Evolutionary conservation across 2,888 invertebrate genomes (phyloP).

Genomic region (Adela reaumurella): DNA sequence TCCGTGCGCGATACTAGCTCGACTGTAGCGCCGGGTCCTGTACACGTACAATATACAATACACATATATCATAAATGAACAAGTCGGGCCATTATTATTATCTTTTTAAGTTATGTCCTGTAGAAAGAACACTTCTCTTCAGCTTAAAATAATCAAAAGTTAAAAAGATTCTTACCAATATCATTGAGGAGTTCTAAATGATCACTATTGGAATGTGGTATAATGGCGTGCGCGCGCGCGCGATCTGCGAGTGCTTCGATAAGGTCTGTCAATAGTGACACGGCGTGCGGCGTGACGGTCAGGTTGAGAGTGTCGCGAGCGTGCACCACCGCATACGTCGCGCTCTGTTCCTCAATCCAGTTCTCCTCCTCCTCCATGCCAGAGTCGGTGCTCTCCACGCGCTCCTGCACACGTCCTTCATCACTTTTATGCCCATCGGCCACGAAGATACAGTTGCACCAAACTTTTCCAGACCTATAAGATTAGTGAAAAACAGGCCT

Average conservation of each 20-base stretch:
- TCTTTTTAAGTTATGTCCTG: too few species aligned
- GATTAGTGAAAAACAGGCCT: too few species aligned
- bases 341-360: slow-evolving; percentile 40
- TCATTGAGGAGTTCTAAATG: slow-evolving; percentile 59
- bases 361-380: slow-evolving; percentile 46
- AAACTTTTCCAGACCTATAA: too few species aligned
- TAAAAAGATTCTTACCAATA: too few species aligned
- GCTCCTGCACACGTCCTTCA: too few species aligned
- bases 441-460: too few species aligned
- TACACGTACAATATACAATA: too few species aligned
- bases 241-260: slow-evolving; percentile 31
- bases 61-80: too few species aligned
- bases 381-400: neutral
- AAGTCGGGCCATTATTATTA: too few species aligned
- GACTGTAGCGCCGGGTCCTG: slow-evolving; percentile 55
- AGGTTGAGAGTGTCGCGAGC: slow-evolving; percentile 64
- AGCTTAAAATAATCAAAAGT: too few species aligned
- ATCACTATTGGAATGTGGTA: too few species aligned
- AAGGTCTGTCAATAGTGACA: slow-evolving; percentile 53
- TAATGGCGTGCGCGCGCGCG: slow-evolving; percentile 26
- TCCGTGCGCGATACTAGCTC: slow-evolving; percentile 50
- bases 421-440: too few species aligned
- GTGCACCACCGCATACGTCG: slow-evolving; percentile 64
- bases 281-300: slow-evolving; percentile 63
- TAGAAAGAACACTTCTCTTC: neutral